Base-by-base conservation (phyloP, 1,140 invertebrate genomes). In the Atta colombica region DNA sequence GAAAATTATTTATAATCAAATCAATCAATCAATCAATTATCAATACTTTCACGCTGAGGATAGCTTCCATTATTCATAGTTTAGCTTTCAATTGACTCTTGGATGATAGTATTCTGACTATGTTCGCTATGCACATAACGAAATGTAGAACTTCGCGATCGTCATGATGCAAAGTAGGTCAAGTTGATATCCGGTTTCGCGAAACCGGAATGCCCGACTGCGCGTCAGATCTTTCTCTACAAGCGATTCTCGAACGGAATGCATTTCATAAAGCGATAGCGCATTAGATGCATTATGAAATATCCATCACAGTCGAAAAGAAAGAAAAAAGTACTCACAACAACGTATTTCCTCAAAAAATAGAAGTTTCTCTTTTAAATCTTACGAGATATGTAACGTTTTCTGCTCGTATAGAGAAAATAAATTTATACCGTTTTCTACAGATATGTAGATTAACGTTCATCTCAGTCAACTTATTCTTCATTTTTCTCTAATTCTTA, bases 161-260 rank as follows among this genome's bases (percentile, higher is more conserved):
- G 66, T 87, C 69, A 51, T 28, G 35, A 39, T 58, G 39, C 61
- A 16, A 88, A 88, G 77, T 91, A 71, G 92, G 92, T 93, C 92
- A 93, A 92, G 90, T 92, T 92, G 87, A 93, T 89, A 91, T 92
- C 92, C 92, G 90, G 92, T 92, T 93, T 87, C 60, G 68, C 71
- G 55, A 85, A 91, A 87, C 88, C 71, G 87, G 88, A 88, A 89
- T 89, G 53, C 21, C 55, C 16, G 35, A 10, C 80, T 18, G 65
- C 45, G n/a, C 35, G 55, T 31, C 18, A 69, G 80, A 81, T 87
- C 85, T 72, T 82, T 87, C 85, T 71, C 66, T 72, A 85, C 68
- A n/a, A 77, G 4, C 58, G 39, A 63, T 77, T 65, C 81, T 35
- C 25, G 71, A 14, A 58, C 25, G 53, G 35, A 25, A 72, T 82